Evolutionary conservation across 1,140 invertebrate species (phyloP).

Genomic region (Drosophila grimshawi): DNA sequence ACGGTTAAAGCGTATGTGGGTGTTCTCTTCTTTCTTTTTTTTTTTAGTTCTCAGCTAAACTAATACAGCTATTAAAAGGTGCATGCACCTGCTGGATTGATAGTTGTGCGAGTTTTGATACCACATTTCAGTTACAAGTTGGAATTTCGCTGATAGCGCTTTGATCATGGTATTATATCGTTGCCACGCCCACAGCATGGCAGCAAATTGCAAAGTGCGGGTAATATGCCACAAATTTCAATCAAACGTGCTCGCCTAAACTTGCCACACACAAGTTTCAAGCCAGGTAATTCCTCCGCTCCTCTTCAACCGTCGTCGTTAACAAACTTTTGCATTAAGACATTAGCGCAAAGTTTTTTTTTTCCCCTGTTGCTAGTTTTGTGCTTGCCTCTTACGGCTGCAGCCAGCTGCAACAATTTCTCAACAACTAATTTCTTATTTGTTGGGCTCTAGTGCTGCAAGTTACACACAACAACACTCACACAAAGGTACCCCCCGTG

Average conservation of each 20-base stretch:
- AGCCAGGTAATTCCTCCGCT: slow-evolving; percentile 42
- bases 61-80: slow-evolving; percentile 43
- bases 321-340: slow-evolving; percentile 83
- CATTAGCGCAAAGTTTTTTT: slow-evolving; percentile 78
- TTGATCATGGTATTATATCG: slow-evolving; percentile 55
- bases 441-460: slow-evolving; percentile 69
- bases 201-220: slow-evolving; percentile 45
- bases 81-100: not conserved
- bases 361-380: slow-evolving; percentile 60
- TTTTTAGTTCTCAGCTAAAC: slow-evolving; percentile 23
- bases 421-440: slow-evolving; percentile 80
- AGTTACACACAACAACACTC: slow-evolving; percentile 23
- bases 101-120: slow-evolving; percentile 41
- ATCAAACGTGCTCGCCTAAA: slow-evolving; percentile 79
- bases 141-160: slow-evolving; percentile 48
- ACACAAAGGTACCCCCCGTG: slow-evolving; percentile 4
- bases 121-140: slow-evolving; percentile 57
- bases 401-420: slow-evolving; percentile 78
- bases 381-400: slow-evolving; percentile 40
- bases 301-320: slow-evolving; percentile 33
- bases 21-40: slow-evolving; percentile 23
- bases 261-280: slow-evolving; percentile 66
- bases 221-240: slow-evolving; percentile 81
- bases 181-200: slow-evolving; percentile 18
- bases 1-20: slow-evolving; percentile 57